Percentiles rank a stretch among this genome's conserved stretches.
These are phyloP conservation scores for Paracyclopina nana DNA, from an alignment of 1,140 invertebrate species.

Conservation along the genomic window DNA sequence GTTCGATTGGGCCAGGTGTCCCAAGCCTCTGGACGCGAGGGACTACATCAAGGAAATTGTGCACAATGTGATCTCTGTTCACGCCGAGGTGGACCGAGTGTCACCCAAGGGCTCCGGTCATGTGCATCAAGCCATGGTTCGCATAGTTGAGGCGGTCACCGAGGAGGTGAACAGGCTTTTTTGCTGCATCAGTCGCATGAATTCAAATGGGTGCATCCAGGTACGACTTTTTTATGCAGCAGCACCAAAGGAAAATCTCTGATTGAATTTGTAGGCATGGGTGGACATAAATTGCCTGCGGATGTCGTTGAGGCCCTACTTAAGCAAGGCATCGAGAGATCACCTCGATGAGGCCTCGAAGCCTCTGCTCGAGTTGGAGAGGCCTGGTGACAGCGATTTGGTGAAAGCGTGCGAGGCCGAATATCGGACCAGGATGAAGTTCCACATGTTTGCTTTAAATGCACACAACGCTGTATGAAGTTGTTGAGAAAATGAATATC, in stretches of 20 bases:
- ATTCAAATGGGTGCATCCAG: conserved; percentile 16
- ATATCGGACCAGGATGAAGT: too few relatives aligned
- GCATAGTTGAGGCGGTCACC: conserved; percentile 8
- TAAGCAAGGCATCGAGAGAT: conserved; percentile 14
- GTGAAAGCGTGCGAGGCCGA: too few relatives aligned
- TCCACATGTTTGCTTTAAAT: too few relatives aligned
- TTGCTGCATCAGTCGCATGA: conserved; percentile 15
- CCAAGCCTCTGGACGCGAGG: conserved; percentile 46
- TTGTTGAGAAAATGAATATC: too few relatives aligned
- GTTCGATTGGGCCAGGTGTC: conserved; percentile 61
- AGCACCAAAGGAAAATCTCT: too few relatives aligned
- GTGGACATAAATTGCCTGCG: conserved; percentile 16
- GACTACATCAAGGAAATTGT: conserved; percentile 82
- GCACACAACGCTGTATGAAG: too few relatives aligned
- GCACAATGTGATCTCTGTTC: conserved; percentile 72
- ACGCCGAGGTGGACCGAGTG: conserved; percentile 50
- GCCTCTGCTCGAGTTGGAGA: conserved; percentile 16
- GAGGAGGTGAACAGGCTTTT: conserved; percentile 15
- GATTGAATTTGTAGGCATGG: too few relatives aligned
- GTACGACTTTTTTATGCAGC: too few relatives aligned
- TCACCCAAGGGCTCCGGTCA: neutral
- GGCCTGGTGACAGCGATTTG: neutral
- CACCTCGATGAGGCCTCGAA: conserved; percentile 13
- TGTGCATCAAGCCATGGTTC: neutral
- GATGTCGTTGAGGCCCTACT: neutral